Base-by-base conservation (phyloP, 1,140 invertebrate species). In the Macrobrachium nipponense region DNA sequence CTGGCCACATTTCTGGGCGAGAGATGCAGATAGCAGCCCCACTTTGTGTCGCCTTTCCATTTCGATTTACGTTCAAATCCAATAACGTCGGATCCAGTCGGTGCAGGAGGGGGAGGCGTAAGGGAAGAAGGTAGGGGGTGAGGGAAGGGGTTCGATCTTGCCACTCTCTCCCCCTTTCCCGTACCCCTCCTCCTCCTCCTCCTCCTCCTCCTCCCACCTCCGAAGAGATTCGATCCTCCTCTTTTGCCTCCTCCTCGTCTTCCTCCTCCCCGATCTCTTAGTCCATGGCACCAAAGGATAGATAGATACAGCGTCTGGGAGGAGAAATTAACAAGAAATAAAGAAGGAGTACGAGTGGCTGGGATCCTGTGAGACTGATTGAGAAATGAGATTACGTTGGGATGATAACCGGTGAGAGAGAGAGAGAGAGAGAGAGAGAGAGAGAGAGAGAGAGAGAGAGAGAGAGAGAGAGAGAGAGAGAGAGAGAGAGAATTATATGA, bases 21-120 rank as follows among this genome's bases (percentile, higher is more conserved):
- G 83, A 85, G 83, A 85, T 85, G 83, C 83, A 85, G 83, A 85
- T 85, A 85, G 75, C 61, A 85, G 66, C 83, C 83, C 83, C 76
- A 85, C 83, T 85, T 78, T 85, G 83, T 85, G 83, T 85, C 83
- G 76, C 77, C 83, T 70, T 85, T 85, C 83, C 83, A 85, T 85
- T 85, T 85, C 83, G 83, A 85, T 85, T 85, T 85, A 85, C 73
- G 75, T 85, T 85, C 23, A 85, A 85, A 85, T 85, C 83, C 83
- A 85, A 85, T 85, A 85, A 85, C 62, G 83, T 85, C 83, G 83
- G 75, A 78, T 85, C 83, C 83, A 85, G 83, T 58, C 83, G 83
- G 76, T 85, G 76, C 66, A 61, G 83, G 23, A 51, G 17, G 10
- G 68, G 51, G 80, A 36, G 18, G 20, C n/a, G 14, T 27, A 20